Conservation (phyloP, 1,140 invertebrate species). For the Plutomurus gul region DNA sequence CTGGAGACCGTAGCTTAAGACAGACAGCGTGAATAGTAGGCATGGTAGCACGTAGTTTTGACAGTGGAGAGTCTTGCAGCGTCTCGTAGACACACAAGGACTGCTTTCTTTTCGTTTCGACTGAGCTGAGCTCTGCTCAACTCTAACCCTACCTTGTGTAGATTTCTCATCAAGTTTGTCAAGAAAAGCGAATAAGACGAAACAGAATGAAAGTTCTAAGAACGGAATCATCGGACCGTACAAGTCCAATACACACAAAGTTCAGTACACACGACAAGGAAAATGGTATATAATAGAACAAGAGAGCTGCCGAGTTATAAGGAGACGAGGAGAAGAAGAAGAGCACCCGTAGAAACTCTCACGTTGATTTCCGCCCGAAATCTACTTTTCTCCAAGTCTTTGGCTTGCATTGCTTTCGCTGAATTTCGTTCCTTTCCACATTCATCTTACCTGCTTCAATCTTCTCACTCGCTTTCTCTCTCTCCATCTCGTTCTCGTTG, state of each 20-base stretch:
- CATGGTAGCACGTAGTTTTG: not conserved
- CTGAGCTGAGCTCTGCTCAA: not conserved
- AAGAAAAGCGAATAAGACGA: not conserved
- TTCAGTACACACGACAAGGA: not conserved
- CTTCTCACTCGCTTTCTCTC: not conserved
- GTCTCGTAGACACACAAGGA: too few relatives aligned
- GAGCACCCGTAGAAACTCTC: slow-evolving; percentile 38
- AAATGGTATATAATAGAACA: not conserved
- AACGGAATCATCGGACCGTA: slow-evolving; percentile 27
- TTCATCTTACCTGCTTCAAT: too few relatives aligned
- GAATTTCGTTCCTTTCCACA: too few relatives aligned
- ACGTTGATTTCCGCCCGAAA: slow-evolving; percentile 32
- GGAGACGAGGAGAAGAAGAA: not conserved
- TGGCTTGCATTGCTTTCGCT: too few relatives aligned
- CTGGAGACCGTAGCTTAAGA: too few relatives aligned
- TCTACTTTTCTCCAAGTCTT: slow-evolving; percentile 11
- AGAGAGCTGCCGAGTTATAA: not conserved
- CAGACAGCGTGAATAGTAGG: too few relatives aligned
- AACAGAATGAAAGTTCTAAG: slow-evolving; percentile 23
- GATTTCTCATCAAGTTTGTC: slow-evolving; percentile 29
- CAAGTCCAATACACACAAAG: slow-evolving; percentile 35
- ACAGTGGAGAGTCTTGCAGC: not conserved
- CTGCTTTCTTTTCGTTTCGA: not conserved
- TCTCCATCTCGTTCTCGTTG: not conserved
- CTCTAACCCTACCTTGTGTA: not conserved